Percentiles rank a stretch among this genome's conserved stretches.
Evolutionary conservation across 2,113 vertebrate genomes (phyloP).

Genomic region (Poeciliopsis retropinna): DNA sequence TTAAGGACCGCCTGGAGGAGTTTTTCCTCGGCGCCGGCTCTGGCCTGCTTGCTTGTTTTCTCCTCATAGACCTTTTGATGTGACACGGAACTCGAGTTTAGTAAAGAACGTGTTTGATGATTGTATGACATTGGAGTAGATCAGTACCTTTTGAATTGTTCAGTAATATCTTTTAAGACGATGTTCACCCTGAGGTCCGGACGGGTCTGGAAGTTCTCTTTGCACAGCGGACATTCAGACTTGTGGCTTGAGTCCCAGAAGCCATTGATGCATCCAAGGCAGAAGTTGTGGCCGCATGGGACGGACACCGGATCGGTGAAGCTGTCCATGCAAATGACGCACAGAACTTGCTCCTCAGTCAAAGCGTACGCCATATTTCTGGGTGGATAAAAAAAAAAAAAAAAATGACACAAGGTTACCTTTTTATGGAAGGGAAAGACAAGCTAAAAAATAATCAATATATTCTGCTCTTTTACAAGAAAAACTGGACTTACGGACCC

Average conservation of each 20-base stretch:
- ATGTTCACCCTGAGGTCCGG: constrained; percentile 57
- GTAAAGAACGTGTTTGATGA: not conserved
- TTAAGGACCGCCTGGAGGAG: accelerated
- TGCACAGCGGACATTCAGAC: constrained; percentile 63
- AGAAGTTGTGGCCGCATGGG: constrained; percentile 74
- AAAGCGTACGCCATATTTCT: constrained; percentile 44
- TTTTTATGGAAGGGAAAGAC: not conserved
- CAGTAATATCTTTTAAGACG: constrained; percentile 50
- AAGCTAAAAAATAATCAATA: too few species aligned
- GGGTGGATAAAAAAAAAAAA: not conserved
- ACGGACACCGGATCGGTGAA: constrained; percentile 65
- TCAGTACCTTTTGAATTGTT: constrained; percentile 49
- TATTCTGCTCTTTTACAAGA: too few species aligned
- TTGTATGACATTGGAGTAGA: not conserved
- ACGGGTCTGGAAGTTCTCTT: constrained; percentile 35
- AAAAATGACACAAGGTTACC: not conserved
- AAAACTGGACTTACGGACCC: too few species aligned
- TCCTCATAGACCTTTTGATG: not conserved
- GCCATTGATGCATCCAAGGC: constrained; percentile 58
- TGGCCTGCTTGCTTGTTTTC: not conserved
- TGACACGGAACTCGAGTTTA: not conserved
- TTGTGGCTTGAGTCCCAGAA: constrained; percentile 43
- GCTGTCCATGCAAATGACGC: constrained; percentile 70
- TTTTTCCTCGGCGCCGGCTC: not conserved
- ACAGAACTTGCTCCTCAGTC: constrained; percentile 55